Evolutionary conservation across 2,888 invertebrate species (phyloP), one percentile per base, ranked within the genome.

Genomic region (Scaptomyza tumidula): DNA sequence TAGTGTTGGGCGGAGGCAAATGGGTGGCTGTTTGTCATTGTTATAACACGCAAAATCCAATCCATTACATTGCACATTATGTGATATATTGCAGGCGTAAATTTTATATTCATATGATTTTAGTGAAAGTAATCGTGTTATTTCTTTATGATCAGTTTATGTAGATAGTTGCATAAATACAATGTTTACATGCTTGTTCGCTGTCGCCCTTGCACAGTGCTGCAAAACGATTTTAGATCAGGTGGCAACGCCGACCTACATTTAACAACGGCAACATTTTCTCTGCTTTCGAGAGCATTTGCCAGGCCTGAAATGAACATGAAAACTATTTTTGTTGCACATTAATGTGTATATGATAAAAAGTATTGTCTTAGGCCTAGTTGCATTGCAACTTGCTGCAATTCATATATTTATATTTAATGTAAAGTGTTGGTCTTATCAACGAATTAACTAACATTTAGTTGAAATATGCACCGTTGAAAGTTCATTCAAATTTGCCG

Each of bases 131-230:
- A n/a, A 24, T 0, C 0, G 39, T 10, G 16, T 9, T 39, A 13
- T 2, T 29, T 39, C 41, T 13, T 3, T 33, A 37, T 33, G 27
- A 43, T 60, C 3, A 45, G 14, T 31, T 54, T 56, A 54, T 57
- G 33, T 19, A 45, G 10, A 13, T 27, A 80, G 54, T 82, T 82
- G 86, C 83, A 83, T 78, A 86, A 86, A 82, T 80, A 73, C 59
- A 80, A 75, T 82, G 82, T 85, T 82, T 85, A 85, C 81, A 85
- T 75, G 56, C 45, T 57, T 48, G 33, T 35, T 16, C 43, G 24
- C 46, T 48, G 65, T 64, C 44, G 55, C 35, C 39, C 57, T 46
- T 56, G 58, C 62, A 49, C 66, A 82, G 77, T 72, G 64, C 66
- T 82, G 78, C 43, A 62, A 65, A 69, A 54, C 54, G 49, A 64